These are phyloP conservation scores for Eupithecia pulchellata DNA, from an alignment of 2,888 invertebrate genomes.

Conservation along the genomic window DNA sequence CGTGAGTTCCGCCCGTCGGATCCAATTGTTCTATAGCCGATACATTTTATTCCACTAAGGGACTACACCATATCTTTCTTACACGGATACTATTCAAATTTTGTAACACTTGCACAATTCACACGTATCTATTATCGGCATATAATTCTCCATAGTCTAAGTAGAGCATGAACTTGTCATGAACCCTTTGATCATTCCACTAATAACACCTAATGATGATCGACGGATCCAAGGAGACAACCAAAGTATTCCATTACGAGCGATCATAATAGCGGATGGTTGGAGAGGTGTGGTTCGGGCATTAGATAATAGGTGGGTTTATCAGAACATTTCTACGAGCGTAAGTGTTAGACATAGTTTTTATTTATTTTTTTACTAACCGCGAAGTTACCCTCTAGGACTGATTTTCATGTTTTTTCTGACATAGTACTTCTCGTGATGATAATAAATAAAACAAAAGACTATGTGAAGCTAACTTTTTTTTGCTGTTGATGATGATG, in stretches of 20 bases:
- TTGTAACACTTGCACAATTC: not conserved
- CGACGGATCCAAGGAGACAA: conserved; percentile 60
- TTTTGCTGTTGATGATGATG: too few species aligned
- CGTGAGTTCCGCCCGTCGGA: too few species aligned
- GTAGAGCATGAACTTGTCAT: not conserved
- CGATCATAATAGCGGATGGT: conserved; percentile 24
- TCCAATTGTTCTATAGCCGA: too few species aligned
- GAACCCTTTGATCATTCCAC: conserved; percentile 44
- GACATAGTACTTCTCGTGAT: too few species aligned
- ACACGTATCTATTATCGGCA: not conserved
- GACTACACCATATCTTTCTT: too few species aligned
- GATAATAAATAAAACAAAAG: too few species aligned
- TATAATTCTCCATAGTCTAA: not conserved
- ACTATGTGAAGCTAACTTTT: too few species aligned
- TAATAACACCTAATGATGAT: conserved; percentile 64
- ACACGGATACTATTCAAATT: not conserved
- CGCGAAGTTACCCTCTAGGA: too few species aligned
- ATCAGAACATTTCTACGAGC: not conserved
- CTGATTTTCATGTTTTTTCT: too few species aligned
- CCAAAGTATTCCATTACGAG: conserved; percentile 59
- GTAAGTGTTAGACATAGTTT: not conserved
- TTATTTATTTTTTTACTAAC: too few species aligned
- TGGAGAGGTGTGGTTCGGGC: conserved; percentile 23
- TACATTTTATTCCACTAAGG: too few species aligned
- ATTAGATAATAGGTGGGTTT: not conserved